Evolutionary conservation across 1,140 invertebrate species (phyloP).

Genomic region (Calliopsis andreniformis): DNA sequence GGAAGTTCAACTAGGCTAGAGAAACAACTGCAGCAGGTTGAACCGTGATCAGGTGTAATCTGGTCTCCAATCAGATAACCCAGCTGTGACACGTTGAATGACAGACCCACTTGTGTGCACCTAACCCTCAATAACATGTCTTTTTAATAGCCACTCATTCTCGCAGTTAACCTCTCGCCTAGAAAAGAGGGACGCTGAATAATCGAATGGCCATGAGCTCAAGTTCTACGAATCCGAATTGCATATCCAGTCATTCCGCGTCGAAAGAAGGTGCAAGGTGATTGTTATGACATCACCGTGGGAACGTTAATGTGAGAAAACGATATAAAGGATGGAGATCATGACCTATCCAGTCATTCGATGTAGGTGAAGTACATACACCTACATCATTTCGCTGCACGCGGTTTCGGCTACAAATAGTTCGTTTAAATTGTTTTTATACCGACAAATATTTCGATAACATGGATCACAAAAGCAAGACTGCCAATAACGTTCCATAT

Average conservation of each 20-base stretch:
- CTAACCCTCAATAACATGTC: not conserved
- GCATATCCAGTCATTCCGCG: slow-evolving; percentile 1
- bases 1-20: no score
- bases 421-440: not conserved
- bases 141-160: not conserved
- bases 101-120: no score
- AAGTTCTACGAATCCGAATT: slow-evolving; percentile 10
- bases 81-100: no score
- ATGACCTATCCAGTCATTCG: not conserved
- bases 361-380: slow-evolving; percentile 4
- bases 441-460: not conserved
- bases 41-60: no score
- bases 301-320: slow-evolving; percentile 27
- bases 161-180: slow-evolving; percentile 27
- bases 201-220: slow-evolving; percentile 33
- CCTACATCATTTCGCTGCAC: not conserved
- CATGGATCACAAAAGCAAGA: slow-evolving; percentile 33
- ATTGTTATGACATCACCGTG: slow-evolving; percentile 39
- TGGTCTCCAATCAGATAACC: no score
- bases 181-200: slow-evolving; percentile 22
- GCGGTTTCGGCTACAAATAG: no score
- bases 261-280: slow-evolving; percentile 17
- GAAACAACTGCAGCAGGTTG: no score
- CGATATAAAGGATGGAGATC: slow-evolving; percentile 35
- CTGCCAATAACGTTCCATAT: not conserved